These are phyloP conservation scores for Pterocles burchelli DNA, from an alignment of 2,113 vertebrate species.

Conservation along the genomic window DNA sequence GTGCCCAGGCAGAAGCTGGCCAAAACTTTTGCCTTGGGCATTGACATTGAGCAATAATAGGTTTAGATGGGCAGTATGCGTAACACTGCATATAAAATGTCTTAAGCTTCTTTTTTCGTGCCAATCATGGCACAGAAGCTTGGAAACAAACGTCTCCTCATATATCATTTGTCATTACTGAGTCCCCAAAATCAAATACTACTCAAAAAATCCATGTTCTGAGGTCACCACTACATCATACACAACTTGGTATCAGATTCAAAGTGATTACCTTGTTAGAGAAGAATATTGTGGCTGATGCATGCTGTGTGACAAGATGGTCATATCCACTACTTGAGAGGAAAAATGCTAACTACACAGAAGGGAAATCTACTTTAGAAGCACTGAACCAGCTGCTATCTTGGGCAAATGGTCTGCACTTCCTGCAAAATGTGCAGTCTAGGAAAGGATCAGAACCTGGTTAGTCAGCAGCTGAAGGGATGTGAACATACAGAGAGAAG, in stretches of 20 bases:
- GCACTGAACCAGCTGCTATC: background rate
- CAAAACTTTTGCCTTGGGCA: constrained; percentile 70
- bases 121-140: constrained; percentile 5
- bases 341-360: background rate
- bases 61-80: constrained; percentile 39
- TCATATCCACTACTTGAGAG: background rate
- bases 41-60: constrained; percentile 59
- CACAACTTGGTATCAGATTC: background rate
- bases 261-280: background rate
- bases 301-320: background rate
- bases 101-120: constrained; percentile 6
- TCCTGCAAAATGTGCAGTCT: constrained; percentile 27
- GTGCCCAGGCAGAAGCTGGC: constrained; percentile 63
- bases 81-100: constrained; percentile 46
- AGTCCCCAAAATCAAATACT: background rate
- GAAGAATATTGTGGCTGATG: background rate
- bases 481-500: background rate
- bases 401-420: constrained; percentile 35
- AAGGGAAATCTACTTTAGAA: background rate
- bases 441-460: background rate
- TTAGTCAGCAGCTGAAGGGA: background rate
- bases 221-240: background rate
- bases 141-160: constrained; percentile 39
- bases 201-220: background rate
- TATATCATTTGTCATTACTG: background rate